These are phyloP conservation scores for Clavelina lepadiformis DNA, from an alignment of 23 tunicate genomes.

Conservation along the genomic window DNA sequence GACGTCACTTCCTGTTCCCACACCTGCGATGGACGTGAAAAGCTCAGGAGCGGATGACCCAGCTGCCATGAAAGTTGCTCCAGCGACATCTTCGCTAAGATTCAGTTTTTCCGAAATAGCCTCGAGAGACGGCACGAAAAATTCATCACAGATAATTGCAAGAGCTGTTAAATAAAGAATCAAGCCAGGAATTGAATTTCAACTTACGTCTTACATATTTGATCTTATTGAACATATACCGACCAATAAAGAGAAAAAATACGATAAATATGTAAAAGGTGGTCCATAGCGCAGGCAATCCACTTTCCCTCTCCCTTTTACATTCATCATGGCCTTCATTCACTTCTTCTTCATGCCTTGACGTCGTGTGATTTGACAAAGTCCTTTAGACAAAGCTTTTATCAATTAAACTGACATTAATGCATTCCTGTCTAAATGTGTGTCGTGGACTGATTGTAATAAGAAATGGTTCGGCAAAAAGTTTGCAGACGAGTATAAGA, in stretches of 20 bases:
- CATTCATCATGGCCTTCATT: slow-evolving; percentile 27
- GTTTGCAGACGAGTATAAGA: no score
- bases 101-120: slow-evolving; percentile 83
- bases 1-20: slow-evolving; percentile 93
- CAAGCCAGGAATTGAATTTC: neutral
- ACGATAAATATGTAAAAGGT: slow-evolving; percentile 53
- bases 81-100: slow-evolving; percentile 95
- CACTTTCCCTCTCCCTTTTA: slow-evolving; percentile 25
- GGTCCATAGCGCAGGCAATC: slow-evolving; percentile 62
- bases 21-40: slow-evolving; percentile 83
- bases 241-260: slow-evolving; percentile 74
- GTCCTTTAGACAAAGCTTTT: no score
- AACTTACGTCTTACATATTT: neutral
- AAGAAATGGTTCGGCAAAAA: no score
- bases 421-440: no score
- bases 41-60: slow-evolving; percentile 97
- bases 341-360: neutral
- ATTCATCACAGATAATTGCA: slow-evolving; percentile 91
- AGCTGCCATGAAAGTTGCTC: slow-evolving; percentile 98
- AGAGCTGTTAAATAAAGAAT: slow-evolving; percentile 25
- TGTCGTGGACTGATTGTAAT: no score
- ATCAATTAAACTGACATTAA: no score
- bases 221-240: neutral
- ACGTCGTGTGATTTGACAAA: no score
- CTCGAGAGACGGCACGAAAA: slow-evolving; percentile 93